These are phyloP conservation scores for Clarias fuscus DNA, from an alignment of 2,797 vertebrate genomes.

Conservation along the genomic window DNA sequence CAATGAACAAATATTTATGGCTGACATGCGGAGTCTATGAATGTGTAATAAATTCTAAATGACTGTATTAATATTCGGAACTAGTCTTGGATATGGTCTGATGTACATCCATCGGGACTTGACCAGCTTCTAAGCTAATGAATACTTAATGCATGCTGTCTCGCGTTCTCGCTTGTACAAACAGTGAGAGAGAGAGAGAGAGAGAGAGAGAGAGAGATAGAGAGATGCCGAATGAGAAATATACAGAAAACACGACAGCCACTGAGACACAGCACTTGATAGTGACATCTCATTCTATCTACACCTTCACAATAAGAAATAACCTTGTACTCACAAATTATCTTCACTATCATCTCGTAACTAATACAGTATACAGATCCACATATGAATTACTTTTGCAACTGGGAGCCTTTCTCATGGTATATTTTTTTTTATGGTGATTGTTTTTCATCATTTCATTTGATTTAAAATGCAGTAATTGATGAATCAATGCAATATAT, in stretches of 20 bases:
- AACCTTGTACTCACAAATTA: conserved; percentile 4
- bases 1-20: conserved; percentile 30
- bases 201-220: neutral
- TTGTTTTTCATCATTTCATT: neutral
- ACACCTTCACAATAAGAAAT: neutral
- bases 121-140: conserved; percentile 49
- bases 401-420: neutral
- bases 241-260: neutral
- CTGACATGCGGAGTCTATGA: conserved; percentile 36
- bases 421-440: neutral
- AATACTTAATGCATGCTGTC: conserved; percentile 52
- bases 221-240: neutral
- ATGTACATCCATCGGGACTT: conserved; percentile 38
- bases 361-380: neutral
- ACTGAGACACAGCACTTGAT: neutral
- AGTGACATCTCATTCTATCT: neutral
- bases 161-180: conserved; percentile 32
- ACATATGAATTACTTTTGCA: neutral
- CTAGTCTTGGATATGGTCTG: conserved; percentile 37
- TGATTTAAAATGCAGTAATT: neutral
- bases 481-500: neutral
- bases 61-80: conserved; percentile 51
- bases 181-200: neutral
- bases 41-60: conserved; percentile 46
- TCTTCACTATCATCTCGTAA: neutral